These are phyloP conservation scores for Rapana venosa DNA, from an alignment of 2,888 invertebrate genomes.

Conservation along the genomic window DNA sequence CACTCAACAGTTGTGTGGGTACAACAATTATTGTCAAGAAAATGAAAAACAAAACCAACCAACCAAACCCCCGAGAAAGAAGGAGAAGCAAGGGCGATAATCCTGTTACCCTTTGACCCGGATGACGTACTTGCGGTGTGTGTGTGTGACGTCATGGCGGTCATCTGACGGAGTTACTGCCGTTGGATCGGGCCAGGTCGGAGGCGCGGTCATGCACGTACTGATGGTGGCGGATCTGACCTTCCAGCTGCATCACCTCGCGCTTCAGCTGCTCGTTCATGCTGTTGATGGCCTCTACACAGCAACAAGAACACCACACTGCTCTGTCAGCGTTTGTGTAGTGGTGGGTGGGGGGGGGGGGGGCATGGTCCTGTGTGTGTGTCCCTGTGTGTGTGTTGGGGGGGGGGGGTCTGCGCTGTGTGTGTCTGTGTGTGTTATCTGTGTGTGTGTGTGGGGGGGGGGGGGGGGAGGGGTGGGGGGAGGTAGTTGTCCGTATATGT, in stretches of 20 bases:
- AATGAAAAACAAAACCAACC: too few species aligned
- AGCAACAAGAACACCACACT: background rate
- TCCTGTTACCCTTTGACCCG: too few species aligned
- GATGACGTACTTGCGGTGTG: background rate
- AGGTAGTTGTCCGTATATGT: too few species aligned
- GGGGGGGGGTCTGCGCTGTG: background rate
- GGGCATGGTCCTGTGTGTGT: background rate
- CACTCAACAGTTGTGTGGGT: too few species aligned
- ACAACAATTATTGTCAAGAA: too few species aligned
- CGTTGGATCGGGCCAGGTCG: conserved; percentile 7
- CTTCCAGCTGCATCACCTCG: conserved; percentile 72
- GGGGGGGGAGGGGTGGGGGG: background rate
- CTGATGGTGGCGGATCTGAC: conserved; percentile 69
- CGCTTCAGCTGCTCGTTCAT: conserved; percentile 72
- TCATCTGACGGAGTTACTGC: conserved; percentile 45
- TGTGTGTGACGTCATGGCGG: background rate
- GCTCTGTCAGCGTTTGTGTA: background rate
- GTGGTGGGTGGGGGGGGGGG: background rate
- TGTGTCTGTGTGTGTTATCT: background rate
- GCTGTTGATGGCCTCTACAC: conserved; percentile 67
- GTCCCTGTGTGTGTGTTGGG: background rate
- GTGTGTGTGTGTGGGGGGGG: background rate
- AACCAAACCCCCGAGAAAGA: too few species aligned
- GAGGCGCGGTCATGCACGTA: conserved; percentile 21
- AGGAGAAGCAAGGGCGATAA: too few species aligned